Conservation (phyloP, 2,797 vertebrate species). For the Amphiprion clarkii region DNA sequence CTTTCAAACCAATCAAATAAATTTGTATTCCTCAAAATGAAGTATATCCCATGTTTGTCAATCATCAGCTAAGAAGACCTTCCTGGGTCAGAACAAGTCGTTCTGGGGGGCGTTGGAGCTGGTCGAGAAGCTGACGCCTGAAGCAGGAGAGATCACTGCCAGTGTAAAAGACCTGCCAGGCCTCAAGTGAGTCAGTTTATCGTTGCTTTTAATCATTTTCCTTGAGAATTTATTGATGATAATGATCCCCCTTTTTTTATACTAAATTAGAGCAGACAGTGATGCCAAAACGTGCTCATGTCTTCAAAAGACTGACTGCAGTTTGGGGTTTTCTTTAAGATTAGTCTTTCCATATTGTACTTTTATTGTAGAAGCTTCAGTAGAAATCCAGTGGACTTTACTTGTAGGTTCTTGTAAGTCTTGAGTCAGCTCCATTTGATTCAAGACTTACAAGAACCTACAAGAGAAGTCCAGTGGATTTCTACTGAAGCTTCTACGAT, state of each 20-base stretch:
- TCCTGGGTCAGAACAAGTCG: constrained; percentile 98
- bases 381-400: too few species aligned
- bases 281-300: too few species aligned
- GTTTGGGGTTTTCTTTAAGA: too few species aligned
- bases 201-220: not conserved
- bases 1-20: not conserved
- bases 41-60: not conserved
- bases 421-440: too few species aligned
- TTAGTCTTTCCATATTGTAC: too few species aligned
- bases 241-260: not conserved
- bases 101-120: constrained; percentile 98
- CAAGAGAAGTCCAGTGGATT: too few species aligned
- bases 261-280: too few species aligned
- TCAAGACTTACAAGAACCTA: too few species aligned
- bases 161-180: constrained; percentile 98
- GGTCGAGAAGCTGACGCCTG: constrained; percentile 98
- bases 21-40: not conserved
- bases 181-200: constrained; percentile 89
- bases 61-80: constrained; percentile 94
- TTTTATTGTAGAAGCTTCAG: too few species aligned
- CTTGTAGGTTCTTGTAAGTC: too few species aligned
- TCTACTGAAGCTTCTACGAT: too few species aligned
- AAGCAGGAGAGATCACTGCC: constrained; percentile 97
- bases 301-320: too few species aligned
- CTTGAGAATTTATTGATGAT: not conserved